These are phyloP conservation scores for Leptinotarsa tumamoca DNA, from an alignment of 2,888 invertebrate genomes.

Conservation along the genomic window DNA sequence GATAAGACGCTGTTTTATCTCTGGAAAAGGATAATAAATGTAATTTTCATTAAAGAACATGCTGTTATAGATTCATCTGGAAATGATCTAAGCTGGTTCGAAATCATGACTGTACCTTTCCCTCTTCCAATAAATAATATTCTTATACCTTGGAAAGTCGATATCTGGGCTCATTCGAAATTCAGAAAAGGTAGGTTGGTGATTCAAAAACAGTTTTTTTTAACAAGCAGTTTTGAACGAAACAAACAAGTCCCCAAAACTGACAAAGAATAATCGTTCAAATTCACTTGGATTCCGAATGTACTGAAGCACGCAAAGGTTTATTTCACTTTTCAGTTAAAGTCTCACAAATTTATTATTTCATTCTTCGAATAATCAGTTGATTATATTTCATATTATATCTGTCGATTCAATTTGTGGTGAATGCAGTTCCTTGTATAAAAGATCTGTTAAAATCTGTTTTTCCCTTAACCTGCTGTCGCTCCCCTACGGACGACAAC, in stretches of 20 bases:
- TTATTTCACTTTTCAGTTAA: no score
- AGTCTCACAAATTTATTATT: no score
- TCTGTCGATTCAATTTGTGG: no score
- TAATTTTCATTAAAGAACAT: constrained; percentile 77
- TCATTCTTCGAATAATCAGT: no score
- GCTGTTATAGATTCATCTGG: constrained; percentile 47
- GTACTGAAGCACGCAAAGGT: no score
- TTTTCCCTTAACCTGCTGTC: no score
- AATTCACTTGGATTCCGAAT: no score
- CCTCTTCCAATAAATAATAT: constrained; percentile 72
- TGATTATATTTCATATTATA: no score
- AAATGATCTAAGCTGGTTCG: constrained; percentile 72
- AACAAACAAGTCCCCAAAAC: background rate
- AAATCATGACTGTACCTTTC: constrained; percentile 80
- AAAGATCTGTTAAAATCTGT: no score
- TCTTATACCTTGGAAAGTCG: constrained; percentile 74
- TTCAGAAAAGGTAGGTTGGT: constrained; percentile 68
- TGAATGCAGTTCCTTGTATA: no score
- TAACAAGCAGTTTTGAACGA: background rate
- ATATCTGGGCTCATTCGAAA: constrained; percentile 76
- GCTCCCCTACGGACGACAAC: no score
- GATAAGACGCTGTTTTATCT: constrained; percentile 75
- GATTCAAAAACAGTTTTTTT: background rate
- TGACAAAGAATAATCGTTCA: no score
- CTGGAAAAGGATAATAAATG: constrained; percentile 83